A percentile compares a stretch with the other conserved stretches of the same genome.
Evolutionary conservation across 2,113 vertebrate genomes (phyloP).

Genomic region (Rhabdomys dilectus): DNA sequence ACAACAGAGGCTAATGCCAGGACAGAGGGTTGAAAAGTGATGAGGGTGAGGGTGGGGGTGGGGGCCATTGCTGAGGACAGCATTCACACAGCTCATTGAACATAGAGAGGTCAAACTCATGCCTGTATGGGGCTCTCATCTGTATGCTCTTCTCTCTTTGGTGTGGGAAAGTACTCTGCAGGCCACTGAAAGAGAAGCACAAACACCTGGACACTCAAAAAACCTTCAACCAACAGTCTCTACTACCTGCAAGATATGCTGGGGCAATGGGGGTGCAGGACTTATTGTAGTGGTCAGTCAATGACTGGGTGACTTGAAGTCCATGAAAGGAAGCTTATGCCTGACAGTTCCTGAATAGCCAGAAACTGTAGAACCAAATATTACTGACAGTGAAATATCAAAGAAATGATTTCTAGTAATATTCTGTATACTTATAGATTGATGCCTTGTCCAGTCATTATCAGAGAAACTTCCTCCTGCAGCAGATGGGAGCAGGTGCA

Average conservation of each 20-base stretch:
- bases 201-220: no score
- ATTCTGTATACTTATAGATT: neutral
- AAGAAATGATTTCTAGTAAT: neutral
- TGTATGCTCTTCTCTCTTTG: neutral
- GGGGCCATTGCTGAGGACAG: neutral
- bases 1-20: neutral
- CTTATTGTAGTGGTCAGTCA: neutral
- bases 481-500: neutral
- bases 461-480: neutral
- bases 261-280: neutral
- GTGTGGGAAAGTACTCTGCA: neutral
- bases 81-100: neutral
- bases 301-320: neutral
- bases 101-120: no score
- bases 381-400: neutral
- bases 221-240: neutral
- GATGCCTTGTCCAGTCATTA: neutral
- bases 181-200: neutral
- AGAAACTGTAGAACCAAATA: neutral
- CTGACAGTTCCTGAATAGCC: neutral
- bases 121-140: neutral
- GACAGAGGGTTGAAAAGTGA: neutral
- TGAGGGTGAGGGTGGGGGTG: accelerated
- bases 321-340: neutral
- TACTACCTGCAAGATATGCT: neutral